These are phyloP conservation scores for Melanocharis versteri DNA, from an alignment of 2,113 vertebrate species.

Conservation along the genomic window DNA sequence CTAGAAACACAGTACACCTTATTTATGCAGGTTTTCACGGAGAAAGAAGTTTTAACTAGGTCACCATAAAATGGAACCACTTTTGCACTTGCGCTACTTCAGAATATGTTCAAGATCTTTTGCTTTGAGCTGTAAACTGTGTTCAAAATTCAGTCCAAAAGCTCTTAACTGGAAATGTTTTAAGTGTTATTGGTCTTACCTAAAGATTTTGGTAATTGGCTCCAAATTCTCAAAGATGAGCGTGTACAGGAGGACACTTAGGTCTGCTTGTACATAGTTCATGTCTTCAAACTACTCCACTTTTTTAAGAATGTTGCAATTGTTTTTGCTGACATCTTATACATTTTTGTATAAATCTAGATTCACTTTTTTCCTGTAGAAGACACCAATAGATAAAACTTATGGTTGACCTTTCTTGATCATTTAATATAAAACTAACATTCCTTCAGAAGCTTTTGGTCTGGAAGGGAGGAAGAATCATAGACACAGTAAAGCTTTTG, in stretches of 20 bases:
- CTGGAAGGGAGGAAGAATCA: not conserved
- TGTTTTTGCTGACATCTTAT: not conserved
- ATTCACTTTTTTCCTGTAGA: not conserved
- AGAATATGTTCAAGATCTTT: not conserved
- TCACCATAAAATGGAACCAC: not conserved
- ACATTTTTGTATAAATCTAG: not conserved
- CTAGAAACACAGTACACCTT: not conserved
- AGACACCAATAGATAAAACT: not conserved
- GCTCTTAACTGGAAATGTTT: not conserved
- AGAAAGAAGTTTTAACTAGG: not conserved
- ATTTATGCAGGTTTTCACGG: not conserved
- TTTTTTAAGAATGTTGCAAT: not conserved
- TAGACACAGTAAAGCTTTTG: not conserved
- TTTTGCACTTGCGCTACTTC: not conserved
- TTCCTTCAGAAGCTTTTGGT: not conserved
- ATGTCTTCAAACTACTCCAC: rapidly evolving
- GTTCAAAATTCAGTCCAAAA: not conserved
- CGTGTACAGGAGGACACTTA: rapidly evolving
- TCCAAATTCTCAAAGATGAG: not conserved
- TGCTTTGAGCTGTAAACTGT: not conserved
- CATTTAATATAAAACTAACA: not conserved
- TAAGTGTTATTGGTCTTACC: not conserved
- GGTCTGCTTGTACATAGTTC: not conserved
- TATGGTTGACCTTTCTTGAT: not conserved
- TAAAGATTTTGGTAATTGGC: not conserved